Percentiles rank a stretch among this genome's conserved stretches.
phyloP scores from a whole-genome alignment of 2,797 vertebrate species.

The Erethizon dorsatum region DNA sequence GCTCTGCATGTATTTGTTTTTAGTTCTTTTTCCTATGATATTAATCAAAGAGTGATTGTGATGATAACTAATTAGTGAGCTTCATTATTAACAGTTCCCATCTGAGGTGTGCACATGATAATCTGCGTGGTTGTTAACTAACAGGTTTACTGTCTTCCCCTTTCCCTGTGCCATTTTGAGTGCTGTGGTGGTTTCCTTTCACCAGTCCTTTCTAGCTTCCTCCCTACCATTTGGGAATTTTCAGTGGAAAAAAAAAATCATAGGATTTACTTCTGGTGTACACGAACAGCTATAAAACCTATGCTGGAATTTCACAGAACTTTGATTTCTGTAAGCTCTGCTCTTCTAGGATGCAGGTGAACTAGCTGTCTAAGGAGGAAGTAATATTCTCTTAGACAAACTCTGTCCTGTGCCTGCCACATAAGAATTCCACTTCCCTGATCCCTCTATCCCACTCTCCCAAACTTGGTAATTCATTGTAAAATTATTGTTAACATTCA shows the following conservation, averaged over 20 bases:
- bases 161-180: slow-evolving; percentile 46
- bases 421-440: not conserved
- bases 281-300: not conserved
- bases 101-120: slow-evolving; percentile 75
- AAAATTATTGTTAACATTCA: slow-evolving; percentile 8
- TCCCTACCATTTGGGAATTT: not conserved
- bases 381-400: not conserved
- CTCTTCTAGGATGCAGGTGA: not conserved
- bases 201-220: not conserved
- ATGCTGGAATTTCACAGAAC: slow-evolving; percentile 5
- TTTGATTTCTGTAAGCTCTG: not conserved
- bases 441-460: not conserved
- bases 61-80: slow-evolving; percentile 78
- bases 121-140: slow-evolving; percentile 74
- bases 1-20: slow-evolving; percentile 41
- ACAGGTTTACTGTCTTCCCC: slow-evolving; percentile 20
- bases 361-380: not conserved
- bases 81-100: slow-evolving; percentile 78
- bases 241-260: not conserved
- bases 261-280: not conserved
- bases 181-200: not conserved
- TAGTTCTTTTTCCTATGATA: slow-evolving; percentile 59
- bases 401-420: not conserved
- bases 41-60: slow-evolving; percentile 76
- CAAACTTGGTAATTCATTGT: not conserved